Conservation (phyloP, 2,113 vertebrate genomes). For the Vidua chalybeata region DNA sequence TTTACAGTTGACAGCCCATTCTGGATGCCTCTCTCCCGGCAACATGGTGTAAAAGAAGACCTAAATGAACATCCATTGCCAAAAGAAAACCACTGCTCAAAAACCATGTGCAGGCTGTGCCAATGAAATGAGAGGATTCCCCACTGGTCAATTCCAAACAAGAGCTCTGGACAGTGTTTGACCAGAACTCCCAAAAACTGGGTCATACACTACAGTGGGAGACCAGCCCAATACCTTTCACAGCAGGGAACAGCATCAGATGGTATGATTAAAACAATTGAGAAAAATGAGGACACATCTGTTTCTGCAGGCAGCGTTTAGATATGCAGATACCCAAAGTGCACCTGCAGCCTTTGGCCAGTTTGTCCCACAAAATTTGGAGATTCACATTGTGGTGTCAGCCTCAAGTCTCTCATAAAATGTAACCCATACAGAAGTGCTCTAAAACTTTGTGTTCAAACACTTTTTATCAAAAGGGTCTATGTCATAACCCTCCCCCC, state of each 20-base stretch:
- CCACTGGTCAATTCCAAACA: not conserved
- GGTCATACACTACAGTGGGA: not conserved
- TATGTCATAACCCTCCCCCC: not conserved
- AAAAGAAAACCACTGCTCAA: not conserved
- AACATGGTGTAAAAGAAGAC: not conserved
- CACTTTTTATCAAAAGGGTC: not conserved
- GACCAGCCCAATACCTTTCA: not conserved
- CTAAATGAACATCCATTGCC: not conserved
- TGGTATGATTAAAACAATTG: not conserved
- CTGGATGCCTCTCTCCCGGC: not conserved
- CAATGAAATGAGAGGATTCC: not conserved
- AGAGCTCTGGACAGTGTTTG: not conserved
- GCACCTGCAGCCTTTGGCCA: not conserved
- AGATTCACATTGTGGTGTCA: not conserved
- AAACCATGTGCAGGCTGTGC: not conserved
- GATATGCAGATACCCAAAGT: not conserved
- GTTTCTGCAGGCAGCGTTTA: not conserved
- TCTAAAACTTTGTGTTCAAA: not conserved
- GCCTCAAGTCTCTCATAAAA: not conserved
- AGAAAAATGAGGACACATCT: not conserved
- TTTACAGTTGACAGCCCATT: not conserved
- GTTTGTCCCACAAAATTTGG: not conserved
- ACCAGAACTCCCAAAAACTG: fast-evolving
- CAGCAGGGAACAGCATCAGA: not conserved
- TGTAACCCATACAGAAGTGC: not conserved